Conservation (phyloP, 1,140 invertebrate genomes). For the Zaprionus lachaisei region DNA sequence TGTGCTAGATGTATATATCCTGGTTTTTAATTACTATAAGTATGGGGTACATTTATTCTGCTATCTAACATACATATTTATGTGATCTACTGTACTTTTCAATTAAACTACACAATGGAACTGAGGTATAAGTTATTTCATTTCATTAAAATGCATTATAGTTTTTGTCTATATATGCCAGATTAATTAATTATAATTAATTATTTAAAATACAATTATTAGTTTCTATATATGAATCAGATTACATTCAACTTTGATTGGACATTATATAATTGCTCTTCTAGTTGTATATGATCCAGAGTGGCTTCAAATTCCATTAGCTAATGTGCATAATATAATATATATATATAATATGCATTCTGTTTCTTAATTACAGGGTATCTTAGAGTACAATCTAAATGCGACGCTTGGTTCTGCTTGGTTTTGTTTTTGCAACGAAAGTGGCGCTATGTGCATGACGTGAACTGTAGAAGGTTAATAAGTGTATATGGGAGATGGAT, state of each 20-base stretch:
- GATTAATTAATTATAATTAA: neutral
- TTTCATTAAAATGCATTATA: neutral
- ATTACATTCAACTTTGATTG: too few species aligned
- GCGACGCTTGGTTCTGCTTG: neutral
- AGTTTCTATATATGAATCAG: neutral
- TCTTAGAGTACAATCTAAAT: neutral
- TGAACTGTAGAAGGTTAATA: constrained; percentile 49
- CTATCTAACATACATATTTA: neutral
- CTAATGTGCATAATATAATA: neutral
- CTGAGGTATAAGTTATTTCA: neutral
- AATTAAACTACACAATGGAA: neutral
- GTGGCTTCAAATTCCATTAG: neutral
- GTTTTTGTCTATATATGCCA: neutral
- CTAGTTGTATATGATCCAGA: neutral
- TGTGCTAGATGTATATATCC: constrained; percentile 9
- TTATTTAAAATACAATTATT: neutral
- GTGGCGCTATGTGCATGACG: constrained; percentile 73
- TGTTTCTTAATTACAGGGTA: neutral
- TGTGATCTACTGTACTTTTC: neutral
- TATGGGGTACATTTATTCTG: neutral
- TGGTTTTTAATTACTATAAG: too few species aligned
- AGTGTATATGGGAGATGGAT: constrained; percentile 21
- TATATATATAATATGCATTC: neutral
- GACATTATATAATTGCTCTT: neutral
- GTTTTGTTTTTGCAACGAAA: constrained; percentile 30